Conservation (phyloP, 2,797 vertebrate species). For the Manis pentadactyla region DNA sequence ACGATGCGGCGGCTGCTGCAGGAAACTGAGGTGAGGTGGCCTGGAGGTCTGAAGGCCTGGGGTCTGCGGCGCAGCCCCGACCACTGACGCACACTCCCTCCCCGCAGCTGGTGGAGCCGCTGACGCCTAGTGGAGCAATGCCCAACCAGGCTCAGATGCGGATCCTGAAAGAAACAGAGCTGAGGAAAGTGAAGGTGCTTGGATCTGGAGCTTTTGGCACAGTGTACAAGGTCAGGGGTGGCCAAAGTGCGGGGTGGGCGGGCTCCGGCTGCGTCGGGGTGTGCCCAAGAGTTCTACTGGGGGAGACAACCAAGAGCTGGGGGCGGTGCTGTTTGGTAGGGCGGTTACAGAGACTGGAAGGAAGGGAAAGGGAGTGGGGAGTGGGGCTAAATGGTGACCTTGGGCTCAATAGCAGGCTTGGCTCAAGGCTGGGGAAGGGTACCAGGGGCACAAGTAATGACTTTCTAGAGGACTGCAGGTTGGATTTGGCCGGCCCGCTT, state of each 20-base stretch:
- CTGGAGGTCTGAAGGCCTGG: fast-evolving
- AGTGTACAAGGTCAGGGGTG: constrained; percentile 93
- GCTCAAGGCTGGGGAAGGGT: neutral
- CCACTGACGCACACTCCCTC: neutral
- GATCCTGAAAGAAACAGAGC: constrained; percentile 97
- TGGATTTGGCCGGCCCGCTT: neutral
- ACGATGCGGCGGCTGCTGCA: constrained; percentile 93
- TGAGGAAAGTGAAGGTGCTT: constrained; percentile 95
- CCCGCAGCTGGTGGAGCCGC: constrained; percentile 94
- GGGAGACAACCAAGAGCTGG: neutral
- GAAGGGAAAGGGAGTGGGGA: neutral
- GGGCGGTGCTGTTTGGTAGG: neutral
- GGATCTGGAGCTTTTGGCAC: constrained; percentile 98
- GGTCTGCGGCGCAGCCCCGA: fast-evolving
- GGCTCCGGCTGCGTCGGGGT: fast-evolving
- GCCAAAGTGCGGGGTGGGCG: neutral
- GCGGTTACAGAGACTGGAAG: neutral
- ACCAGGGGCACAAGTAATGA: neutral
- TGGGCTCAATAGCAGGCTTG: neutral
- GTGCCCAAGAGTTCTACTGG: too few relatives aligned
- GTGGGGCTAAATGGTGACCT: neutral
- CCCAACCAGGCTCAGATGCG: constrained; percentile 99
- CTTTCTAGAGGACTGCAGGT: neutral
- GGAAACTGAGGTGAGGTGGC: constrained; percentile 92
- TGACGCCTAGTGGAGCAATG: constrained; percentile 96